Evolutionary conservation across 1,140 invertebrate genomes (phyloP), one percentile per base, ranked within the genome.

Genomic region (Papilio polytes): DNA sequence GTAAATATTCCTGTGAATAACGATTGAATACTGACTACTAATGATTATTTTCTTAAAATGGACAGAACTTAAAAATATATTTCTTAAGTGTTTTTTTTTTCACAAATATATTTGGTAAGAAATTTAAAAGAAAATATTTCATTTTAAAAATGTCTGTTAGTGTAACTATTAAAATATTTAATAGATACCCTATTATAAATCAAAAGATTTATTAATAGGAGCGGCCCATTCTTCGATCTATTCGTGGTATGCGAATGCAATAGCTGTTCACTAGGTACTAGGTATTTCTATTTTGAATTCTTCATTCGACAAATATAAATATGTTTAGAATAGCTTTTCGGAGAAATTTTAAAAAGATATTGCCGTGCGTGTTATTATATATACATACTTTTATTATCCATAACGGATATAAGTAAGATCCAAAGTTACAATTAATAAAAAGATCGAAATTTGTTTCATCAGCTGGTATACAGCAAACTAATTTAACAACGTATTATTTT

Each of bases 401-500:
- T 13, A 31, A 13, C 59, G 3, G 1, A 53, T n/a, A n/a, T 53
- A 18, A n/a, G 36, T 36, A 36, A 36, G 4, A 4, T 36, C 4
- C 36, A 36, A 3, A 36, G 0, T 36, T 36, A 36, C 36, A 36
- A 36, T 0, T 36, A 2, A 36, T 36, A 36, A 36, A 36, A 36
- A 6, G 36, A 36, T 36, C 36, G 4, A 36, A 36, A 4, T 36
- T 36, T 8, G 7, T 15, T 73, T 0, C 31, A 9, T 10, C 10
- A 41, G 41, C 13, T n/a, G 31, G 44, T 44, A 22, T 74, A 3
- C n/a, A 44, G 36, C 3, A 44, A 18, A 44, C 1, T 73, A 41
- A 74, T 46, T 51, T 8, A 59, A n/a, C 51, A 56, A 20, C 90
- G 78, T 86, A 89, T 90, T 85, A 88, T 84, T 91, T 92, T 90